Evolutionary conservation across 2,888 invertebrate genomes (phyloP), one percentile per base, ranked within the genome.

Genomic region (Periphyllus acericola): DNA sequence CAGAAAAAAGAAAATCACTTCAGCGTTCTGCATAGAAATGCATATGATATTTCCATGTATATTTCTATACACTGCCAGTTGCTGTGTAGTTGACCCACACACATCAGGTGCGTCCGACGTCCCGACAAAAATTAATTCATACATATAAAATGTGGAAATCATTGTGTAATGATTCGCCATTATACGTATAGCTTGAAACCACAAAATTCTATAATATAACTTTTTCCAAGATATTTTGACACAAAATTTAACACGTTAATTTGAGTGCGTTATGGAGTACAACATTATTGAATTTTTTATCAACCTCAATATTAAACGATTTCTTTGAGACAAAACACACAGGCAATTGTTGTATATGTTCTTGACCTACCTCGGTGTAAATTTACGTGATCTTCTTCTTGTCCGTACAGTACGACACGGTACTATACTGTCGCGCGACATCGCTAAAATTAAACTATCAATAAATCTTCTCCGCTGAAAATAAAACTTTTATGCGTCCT

Each of bases 371-470:
- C 83, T 55, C 40, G n/a, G 9, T 32, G 8, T n/a, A n/a, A 52
- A 36, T 74, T 66, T 34, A 55, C 36, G 19, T 81, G 8, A 80
- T 34, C n/a, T 36, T 19, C 29, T 17, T 55, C 19, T 55, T n/a
- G 68, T 17, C 46, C 11, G 21, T 14, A 14, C 29, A 1, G 14
- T 72, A 29, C n/a, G n/a, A n/a, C 21, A 25, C 19, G 21, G 4
- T 46, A 46, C 46, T 46, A 9, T 9, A 46, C 9, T 46, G 36
- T 36, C 36, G 6, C 6, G 36, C 36, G 4, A 46, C 75, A 68
- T 78, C 68, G 76, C 76, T 85, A 68, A 85, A 68, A 85, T 78
- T 84, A 46, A 68, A 52, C 19, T 36, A 34, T 52, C 84, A 6
- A 78, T 85, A 85, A 85, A 85, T 85, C 84, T 68, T 66, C n/a